Base-by-base conservation (phyloP, 2,113 vertebrate species). In the Takifugu flavidus region DNA sequence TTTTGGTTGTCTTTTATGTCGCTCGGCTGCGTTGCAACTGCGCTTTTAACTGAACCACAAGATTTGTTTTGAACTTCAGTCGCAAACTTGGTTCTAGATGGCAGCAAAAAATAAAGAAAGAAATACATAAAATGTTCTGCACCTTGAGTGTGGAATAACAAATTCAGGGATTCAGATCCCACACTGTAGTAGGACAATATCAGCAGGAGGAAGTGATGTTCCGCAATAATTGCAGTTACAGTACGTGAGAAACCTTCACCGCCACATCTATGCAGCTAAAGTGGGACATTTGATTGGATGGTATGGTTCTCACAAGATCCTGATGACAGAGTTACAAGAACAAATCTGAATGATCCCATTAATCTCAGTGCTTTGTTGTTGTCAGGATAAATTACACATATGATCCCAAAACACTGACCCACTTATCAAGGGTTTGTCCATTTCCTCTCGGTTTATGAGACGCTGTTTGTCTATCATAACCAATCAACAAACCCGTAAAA, bases 1-100 rank as follows among this genome's bases (percentile, higher is more conserved):
- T 57, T 62, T 42, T 27, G 28, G 27, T 45, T 14, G 63, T 25
- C 55, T 56, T 70, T 62, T 62, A 56, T 51, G 67, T 69, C n/a
- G 34, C 15, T 13, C 51, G 43, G 66, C 34, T 62, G 28, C 46
- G 13, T 58, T 42, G 28, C 49, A 70, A 12, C 49, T 29, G 54
- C 49, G 53, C 55, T 53, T 49, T 63, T 49, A 63, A 34, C 53
- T 56, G 46, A 51, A 51, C 34, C 31, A 61, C 52, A 57, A 47
- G 14, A 43, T 42, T 47, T 47, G 15, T 31, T 39, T 53, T 42
- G 6, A 14, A 28, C 49, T 46, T 57, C 25, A 31, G 55, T 10
- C 49, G 39, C 53, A 51, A 20, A 63, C 43, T 15, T 0, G 5
- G 6, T 20, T 67, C 29, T 31, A 29, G 42, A 51, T 42, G 20